Evolutionary conservation across 2,888 invertebrate genomes (phyloP).

Genomic region (Dasysyrphus albostriatus): DNA sequence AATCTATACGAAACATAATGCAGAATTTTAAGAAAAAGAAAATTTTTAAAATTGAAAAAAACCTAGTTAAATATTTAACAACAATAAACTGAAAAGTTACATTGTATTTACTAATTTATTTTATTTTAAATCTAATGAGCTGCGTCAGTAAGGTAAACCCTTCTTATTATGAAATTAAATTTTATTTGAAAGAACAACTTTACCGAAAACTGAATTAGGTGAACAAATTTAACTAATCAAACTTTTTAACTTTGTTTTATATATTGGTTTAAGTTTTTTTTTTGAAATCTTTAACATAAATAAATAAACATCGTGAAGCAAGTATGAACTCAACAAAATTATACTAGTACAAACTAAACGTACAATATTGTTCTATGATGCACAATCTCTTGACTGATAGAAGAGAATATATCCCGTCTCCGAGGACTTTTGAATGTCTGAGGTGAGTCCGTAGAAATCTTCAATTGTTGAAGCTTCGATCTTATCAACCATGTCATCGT

Average conservation of each 20-base stretch:
- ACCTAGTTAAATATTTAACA: background rate
- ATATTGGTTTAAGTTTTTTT: background rate
- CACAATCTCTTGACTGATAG: slow-evolving; percentile 96
- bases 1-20: background rate
- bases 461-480: slow-evolving; percentile 99
- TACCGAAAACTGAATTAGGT: background rate
- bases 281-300: background rate
- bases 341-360: slow-evolving; percentile 16
- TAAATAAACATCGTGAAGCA: slow-evolving; percentile 28
- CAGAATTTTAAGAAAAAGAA: background rate
- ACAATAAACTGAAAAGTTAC: background rate
- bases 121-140: background rate
- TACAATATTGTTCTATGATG: slow-evolving; percentile 77
- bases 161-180: background rate
- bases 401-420: slow-evolving; percentile 99
- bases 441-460: slow-evolving; percentile 99
- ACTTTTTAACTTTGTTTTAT: background rate
- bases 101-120: background rate
- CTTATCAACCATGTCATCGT: slow-evolving; percentile 99
- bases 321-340: background rate
- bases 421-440: slow-evolving; percentile 99
- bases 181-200: background rate
- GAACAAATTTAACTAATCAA: background rate
- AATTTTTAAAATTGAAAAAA: background rate
- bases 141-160: background rate